Conservation (phyloP, 2,113 vertebrate genomes). For the Corythornis cristatus region DNA sequence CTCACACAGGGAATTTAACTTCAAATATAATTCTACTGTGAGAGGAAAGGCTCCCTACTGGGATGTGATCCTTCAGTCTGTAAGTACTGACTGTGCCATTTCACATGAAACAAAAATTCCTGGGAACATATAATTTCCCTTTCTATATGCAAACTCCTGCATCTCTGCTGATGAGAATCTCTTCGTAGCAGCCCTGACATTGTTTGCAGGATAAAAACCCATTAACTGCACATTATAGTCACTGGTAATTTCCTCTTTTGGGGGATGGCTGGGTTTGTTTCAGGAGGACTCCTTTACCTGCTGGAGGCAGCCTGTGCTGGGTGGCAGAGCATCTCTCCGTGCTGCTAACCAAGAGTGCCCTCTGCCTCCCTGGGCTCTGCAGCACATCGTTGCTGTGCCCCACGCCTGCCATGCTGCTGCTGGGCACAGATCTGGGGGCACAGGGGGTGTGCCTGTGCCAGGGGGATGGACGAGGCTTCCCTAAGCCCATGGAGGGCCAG, state of each 20-base stretch:
- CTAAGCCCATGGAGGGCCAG: rapidly evolving
- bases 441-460: background rate
- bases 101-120: background rate
- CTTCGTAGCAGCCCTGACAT: background rate
- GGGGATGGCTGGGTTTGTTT: background rate
- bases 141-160: background rate
- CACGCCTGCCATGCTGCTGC: rapidly evolving
- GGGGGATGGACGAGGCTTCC: background rate
- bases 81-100: background rate
- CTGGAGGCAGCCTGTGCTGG: rapidly evolving
- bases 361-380: background rate
- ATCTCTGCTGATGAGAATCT: background rate
- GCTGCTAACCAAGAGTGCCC: constrained; percentile 33
- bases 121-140: background rate
- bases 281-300: background rate
- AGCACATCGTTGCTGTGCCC: background rate
- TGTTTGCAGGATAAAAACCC: background rate
- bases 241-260: background rate
- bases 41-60: background rate
- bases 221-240: background rate
- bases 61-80: background rate
- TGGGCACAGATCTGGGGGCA: too few species aligned
- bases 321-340: background rate
- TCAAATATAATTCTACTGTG: background rate
- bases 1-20: background rate